These are phyloP conservation scores for Pachycephala philippinensis DNA, from an alignment of 2,113 vertebrate species.

Conservation along the genomic window DNA sequence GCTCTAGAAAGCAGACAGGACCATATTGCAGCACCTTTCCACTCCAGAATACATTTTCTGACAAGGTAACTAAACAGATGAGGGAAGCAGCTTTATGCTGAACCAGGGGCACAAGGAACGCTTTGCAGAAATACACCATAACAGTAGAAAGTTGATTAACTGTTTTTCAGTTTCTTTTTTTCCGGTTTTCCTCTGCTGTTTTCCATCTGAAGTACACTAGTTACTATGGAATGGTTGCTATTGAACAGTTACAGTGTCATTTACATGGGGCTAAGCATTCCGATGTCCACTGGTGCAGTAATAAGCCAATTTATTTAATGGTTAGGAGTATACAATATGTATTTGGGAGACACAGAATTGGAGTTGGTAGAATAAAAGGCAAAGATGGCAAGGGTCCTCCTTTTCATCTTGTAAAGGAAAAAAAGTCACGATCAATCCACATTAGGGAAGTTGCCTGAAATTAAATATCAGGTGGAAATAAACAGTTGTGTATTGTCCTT, in stretches of 20 bases:
- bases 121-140: background rate
- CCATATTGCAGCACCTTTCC: background rate
- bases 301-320: background rate
- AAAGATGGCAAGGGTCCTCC: background rate
- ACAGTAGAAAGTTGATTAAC: background rate
- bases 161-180: background rate
- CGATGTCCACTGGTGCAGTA: background rate
- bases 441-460: background rate
- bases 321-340: background rate
- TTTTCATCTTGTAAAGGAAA: background rate
- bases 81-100: background rate
- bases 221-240: background rate
- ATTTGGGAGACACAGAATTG: background rate
- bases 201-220: background rate
- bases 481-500: background rate
- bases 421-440: background rate
- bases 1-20: background rate
- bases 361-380: background rate
- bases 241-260: background rate
- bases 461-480: background rate
- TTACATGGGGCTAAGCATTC: background rate
- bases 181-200: background rate
- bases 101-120: background rate
- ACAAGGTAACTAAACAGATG: background rate
- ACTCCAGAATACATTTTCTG: background rate